Conservation (phyloP, 2,113 vertebrate species). For the Leptobrachium leishanense region DNA sequence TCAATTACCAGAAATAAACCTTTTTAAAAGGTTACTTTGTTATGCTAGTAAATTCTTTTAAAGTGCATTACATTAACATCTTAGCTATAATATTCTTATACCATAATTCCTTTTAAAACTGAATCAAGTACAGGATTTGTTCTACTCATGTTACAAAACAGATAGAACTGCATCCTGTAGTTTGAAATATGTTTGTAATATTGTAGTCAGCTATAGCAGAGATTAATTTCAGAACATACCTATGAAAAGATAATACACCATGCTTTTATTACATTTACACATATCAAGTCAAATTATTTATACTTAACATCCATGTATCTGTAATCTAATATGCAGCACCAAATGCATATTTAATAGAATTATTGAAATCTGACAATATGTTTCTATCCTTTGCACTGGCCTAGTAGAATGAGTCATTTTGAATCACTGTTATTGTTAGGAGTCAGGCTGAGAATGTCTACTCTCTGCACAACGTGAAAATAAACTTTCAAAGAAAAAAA, state of each 20-base stretch:
- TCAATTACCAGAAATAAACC: background rate
- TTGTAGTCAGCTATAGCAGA: background rate
- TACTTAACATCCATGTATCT: constrained; percentile 1
- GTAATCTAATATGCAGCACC: constrained; percentile 18
- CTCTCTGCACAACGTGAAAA: background rate
- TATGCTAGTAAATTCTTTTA: background rate
- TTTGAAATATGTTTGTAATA: constrained; percentile 24
- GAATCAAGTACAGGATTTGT: background rate
- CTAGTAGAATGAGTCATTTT: constrained; percentile 29
- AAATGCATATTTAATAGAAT: constrained; percentile 5
- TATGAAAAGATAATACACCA: background rate
- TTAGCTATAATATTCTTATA: background rate
- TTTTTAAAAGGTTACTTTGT: background rate
- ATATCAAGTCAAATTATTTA: constrained; percentile 15
- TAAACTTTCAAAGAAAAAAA: background rate
- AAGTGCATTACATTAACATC: background rate
- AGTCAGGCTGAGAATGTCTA: background rate
- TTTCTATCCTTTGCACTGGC: constrained; percentile 21
- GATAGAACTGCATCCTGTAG: background rate
- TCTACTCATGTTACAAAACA: background rate
- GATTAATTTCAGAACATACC: background rate
- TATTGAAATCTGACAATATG: background rate
- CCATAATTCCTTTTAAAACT: background rate
- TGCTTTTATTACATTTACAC: constrained; percentile 14
- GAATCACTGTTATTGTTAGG: constrained; percentile 38